Evolutionary conservation across 2,888 invertebrate species (phyloP).

Genomic region (Oconnorella tubifera): DNA sequence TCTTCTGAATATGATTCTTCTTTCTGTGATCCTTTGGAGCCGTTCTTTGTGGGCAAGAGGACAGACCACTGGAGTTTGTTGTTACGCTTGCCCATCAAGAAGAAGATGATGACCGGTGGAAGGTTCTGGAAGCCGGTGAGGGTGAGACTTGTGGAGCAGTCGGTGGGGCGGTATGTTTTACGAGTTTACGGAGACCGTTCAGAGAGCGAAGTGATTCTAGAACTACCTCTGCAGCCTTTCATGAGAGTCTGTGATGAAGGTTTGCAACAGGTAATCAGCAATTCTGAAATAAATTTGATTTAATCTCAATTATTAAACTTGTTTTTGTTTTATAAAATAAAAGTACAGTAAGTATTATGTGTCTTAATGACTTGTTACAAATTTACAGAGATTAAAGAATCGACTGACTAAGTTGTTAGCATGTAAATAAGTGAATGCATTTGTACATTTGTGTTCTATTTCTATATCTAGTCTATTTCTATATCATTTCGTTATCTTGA

Average conservation of each 20-base stretch:
- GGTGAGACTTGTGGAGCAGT: neutral
- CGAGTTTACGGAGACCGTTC: constrained; percentile 6
- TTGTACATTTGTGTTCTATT: too few species aligned
- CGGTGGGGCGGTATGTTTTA: constrained; percentile 4
- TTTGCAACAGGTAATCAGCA: neutral
- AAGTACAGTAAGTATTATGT: too few species aligned
- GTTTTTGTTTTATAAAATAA: too few species aligned
- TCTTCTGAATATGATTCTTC: constrained; percentile 1
- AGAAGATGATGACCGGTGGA: neutral
- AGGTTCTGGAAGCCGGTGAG: constrained; percentile 12
- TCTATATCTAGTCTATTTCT: too few species aligned
- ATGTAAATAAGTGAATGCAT: too few species aligned
- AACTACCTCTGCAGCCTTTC: neutral
- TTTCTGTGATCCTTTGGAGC: constrained; percentile 11
- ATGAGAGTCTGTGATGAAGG: constrained; percentile 7
- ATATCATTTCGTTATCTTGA: too few species aligned
- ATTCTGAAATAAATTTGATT: too few species aligned
- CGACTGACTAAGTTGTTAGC: too few species aligned
- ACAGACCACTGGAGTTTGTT: neutral
- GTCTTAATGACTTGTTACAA: too few species aligned
- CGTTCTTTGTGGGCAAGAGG: neutral
- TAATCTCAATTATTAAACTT: too few species aligned
- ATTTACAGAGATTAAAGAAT: too few species aligned
- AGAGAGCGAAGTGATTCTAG: constrained; percentile 1
- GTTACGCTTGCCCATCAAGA: constrained; percentile 3